phyloP scores from a whole-genome alignment of 2,113 vertebrate species.

The Corydoras sp. region DNA sequence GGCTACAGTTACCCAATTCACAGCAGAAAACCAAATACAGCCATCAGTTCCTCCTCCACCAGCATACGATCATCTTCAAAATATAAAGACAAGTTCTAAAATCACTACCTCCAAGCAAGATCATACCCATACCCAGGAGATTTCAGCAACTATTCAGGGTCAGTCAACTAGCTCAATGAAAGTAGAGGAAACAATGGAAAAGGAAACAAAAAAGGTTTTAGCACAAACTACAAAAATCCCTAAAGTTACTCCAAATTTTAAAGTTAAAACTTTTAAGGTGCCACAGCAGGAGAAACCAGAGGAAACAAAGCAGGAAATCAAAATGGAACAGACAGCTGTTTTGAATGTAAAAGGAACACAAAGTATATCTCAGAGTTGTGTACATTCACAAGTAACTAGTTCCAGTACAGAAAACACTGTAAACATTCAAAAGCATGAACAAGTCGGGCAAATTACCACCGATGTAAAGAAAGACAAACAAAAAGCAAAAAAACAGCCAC shows the following conservation, averaged over 20 bases:
- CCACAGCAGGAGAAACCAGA: conserved; percentile 55
- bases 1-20: conserved; percentile 33
- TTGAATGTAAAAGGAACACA: conserved; percentile 41
- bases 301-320: conserved; percentile 44
- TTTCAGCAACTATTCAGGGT: conserved; percentile 48
- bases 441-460: conserved; percentile 32
- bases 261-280: conserved; percentile 69
- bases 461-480: conserved; percentile 51
- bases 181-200: conserved; percentile 48
- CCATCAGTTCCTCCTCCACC: conserved; percentile 45
- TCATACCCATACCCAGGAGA: conserved; percentile 30
- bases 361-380: conserved; percentile 41
- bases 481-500: conserved; percentile 46
- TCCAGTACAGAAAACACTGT: conserved; percentile 30
- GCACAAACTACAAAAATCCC: conserved; percentile 19
- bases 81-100: conserved; percentile 53
- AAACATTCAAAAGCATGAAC: conserved; percentile 44
- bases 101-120: conserved; percentile 53
- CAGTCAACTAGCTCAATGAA: conserved; percentile 51
- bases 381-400: conserved; percentile 39
- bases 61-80: conserved; percentile 52
- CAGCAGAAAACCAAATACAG: conserved; percentile 43
- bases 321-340: conserved; percentile 41
- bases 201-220: too few species aligned
- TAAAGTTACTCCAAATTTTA: conserved; percentile 66